Percentiles rank a stretch among this genome's conserved stretches.
Evolutionary conservation across 2,113 vertebrate genomes (phyloP).

Genomic region (Illadopsis cleaveri): DNA sequence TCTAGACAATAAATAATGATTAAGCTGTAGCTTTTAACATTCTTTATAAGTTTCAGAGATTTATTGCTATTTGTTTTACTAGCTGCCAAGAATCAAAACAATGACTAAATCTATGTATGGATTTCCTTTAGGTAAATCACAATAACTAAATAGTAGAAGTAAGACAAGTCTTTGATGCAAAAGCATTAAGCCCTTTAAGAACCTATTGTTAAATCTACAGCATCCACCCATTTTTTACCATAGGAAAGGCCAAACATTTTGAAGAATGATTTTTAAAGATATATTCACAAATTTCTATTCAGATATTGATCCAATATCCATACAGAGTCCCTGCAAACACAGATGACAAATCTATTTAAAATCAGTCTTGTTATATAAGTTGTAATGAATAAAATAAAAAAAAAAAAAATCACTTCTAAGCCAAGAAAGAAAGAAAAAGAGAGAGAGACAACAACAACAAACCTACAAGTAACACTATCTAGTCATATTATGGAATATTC

Average conservation of each 20-base stretch:
- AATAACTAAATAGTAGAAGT: not conserved
- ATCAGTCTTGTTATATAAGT: not conserved
- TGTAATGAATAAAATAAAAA: not conserved
- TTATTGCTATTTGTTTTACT: not conserved
- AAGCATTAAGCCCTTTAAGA: not conserved
- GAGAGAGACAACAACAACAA: not conserved
- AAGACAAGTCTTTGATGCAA: not conserved
- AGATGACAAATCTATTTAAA: not conserved
- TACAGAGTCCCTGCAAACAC: not conserved
- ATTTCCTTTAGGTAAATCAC: constrained; percentile 30
- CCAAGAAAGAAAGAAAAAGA: not conserved
- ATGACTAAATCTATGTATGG: not conserved
- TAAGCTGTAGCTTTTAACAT: constrained; percentile 12
- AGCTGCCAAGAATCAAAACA: constrained; percentile 2
- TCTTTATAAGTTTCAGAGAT: not conserved
- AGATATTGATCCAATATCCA: not conserved
- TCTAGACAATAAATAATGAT: constrained; percentile 3
- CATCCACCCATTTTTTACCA: not conserved
- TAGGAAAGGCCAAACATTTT: not conserved
- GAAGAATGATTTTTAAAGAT: not conserved
- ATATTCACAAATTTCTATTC: not conserved
- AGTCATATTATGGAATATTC: not conserved
- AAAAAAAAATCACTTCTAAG: not conserved
- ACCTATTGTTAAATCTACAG: not conserved
- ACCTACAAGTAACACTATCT: not conserved